Base-by-base conservation (phyloP, 2,113 vertebrate genomes). In the Sisor rabdophorus region DNA sequence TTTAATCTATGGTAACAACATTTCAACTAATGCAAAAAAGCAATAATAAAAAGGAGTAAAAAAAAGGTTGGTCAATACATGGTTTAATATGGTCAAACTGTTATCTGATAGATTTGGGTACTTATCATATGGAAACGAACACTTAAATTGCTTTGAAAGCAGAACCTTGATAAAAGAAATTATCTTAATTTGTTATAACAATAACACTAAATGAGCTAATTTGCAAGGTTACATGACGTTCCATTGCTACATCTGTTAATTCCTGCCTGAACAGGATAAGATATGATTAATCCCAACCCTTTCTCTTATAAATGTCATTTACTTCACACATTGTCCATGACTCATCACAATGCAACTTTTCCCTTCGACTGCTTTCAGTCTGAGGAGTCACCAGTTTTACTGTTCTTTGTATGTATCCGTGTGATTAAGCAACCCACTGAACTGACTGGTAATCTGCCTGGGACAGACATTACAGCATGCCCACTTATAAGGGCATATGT, bases 291-390 rank as follows among this genome's bases (percentile, higher is more conserved):
- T 59, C 19, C 4, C 12, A 26, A 60, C 10, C 71, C 56, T 40
- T 20, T 50, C 61, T 11, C 11, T 65, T 52, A 65, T 65, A 53
- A 54, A 65, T 65, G 48, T 10, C 28, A 17, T 54, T 65, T 40
- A 24, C 13, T 44, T 65, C 50, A 50, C 59, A 65, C 73, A 16
- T 48, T 4, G 52, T 58, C 36, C n/a, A 22, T 76, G 74, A 76
- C 22, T 0, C 61, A 56, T 16, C 22, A 11, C 22, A 9, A 28
- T 24, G 44, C 26, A 67, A 48, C 36, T 20, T 15, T 76, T 68
- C 58, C 63, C 53, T 30, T 53, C 47, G 55, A 67, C 32, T 48
- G 74, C 53, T n/a, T 56, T 13, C 10, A 4, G 30, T 67, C 30
- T 24, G 73, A 65, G 48, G 50, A 26, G 22, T 76, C 44, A 64